Evolutionary conservation across 2,888 invertebrate species (phyloP).

Genomic region (Xestia sexstrigata): DNA sequence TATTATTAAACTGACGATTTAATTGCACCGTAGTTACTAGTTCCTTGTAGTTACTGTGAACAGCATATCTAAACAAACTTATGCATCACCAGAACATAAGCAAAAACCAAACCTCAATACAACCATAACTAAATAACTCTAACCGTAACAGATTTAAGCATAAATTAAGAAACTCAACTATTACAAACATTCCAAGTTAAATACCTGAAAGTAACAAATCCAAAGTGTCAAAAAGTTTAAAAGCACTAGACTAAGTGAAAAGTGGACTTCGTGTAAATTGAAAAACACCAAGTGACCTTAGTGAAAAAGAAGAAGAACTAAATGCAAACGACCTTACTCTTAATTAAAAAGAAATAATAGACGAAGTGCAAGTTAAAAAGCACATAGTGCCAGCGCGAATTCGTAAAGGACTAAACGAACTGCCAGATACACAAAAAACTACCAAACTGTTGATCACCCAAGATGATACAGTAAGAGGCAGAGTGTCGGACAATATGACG

Average conservation of each 20-base stretch:
- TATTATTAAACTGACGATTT: too few species aligned
- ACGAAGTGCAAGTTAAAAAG: not conserved
- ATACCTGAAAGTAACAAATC: not conserved
- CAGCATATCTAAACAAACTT: not conserved
- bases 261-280: not conserved
- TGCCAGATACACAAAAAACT: not conserved
- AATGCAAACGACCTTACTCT: not conserved
- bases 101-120: not conserved
- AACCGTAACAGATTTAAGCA: not conserved
- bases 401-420: not conserved
- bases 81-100: slow-evolving; percentile 33
- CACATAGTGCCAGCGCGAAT: not conserved
- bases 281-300: not conserved
- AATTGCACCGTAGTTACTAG: not conserved
- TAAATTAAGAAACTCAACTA: not conserved
- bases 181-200: slow-evolving; percentile 2
- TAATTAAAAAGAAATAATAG: not conserved
- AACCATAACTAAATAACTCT: not conserved
- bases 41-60: not conserved
- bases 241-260: not conserved
- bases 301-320: not conserved
- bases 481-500: slow-evolving; percentile 78
- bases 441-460: slow-evolving; percentile 36
- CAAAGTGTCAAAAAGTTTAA: not conserved
- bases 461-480: slow-evolving; percentile 46